These are phyloP conservation scores for Rotaria socialis DNA, from an alignment of 2,888 invertebrate genomes.

Conservation along the genomic window DNA sequence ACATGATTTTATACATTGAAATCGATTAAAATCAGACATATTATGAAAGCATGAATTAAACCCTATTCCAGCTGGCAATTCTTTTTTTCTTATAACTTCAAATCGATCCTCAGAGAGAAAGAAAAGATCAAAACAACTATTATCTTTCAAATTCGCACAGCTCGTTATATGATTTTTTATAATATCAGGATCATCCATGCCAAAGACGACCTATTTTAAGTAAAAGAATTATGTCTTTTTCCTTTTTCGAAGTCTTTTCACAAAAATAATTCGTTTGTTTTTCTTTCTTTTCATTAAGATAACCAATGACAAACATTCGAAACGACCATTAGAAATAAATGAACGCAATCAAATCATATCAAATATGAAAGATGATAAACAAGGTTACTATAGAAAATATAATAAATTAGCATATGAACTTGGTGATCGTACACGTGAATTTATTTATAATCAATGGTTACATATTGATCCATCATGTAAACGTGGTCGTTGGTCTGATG, in stretches of 20 bases:
- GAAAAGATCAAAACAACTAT: not conserved
- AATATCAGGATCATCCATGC: not conserved
- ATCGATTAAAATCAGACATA: not conserved
- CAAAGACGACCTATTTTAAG: not conserved
- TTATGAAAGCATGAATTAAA: not conserved
- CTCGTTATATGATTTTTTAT: not conserved
- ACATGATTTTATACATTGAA: not conserved
- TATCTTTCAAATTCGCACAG: not conserved
- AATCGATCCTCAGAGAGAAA: no score
- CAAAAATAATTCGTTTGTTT: not conserved
- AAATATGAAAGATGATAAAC: not conserved
- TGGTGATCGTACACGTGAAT: constrained; percentile 29
- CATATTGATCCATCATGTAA: constrained; percentile 35
- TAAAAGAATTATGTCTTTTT: not conserved
- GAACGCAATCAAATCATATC: not conserved
- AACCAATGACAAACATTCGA: constrained; percentile 19
- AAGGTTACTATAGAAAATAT: constrained; percentile 23
- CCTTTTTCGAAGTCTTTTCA: not conserved
- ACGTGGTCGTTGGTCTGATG: constrained; percentile 13
- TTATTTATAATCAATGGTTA: constrained; percentile 23
- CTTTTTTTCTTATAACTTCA: no score
- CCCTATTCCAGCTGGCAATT: not conserved
- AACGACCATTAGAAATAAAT: constrained; percentile 8
- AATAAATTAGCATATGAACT: constrained; percentile 10
- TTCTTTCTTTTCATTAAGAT: not conserved